A percentile compares a stretch with the other conserved stretches of the same genome.
Evolutionary conservation across 1,140 invertebrate genomes (phyloP).

Genomic region (Scylla paramamosain): DNA sequence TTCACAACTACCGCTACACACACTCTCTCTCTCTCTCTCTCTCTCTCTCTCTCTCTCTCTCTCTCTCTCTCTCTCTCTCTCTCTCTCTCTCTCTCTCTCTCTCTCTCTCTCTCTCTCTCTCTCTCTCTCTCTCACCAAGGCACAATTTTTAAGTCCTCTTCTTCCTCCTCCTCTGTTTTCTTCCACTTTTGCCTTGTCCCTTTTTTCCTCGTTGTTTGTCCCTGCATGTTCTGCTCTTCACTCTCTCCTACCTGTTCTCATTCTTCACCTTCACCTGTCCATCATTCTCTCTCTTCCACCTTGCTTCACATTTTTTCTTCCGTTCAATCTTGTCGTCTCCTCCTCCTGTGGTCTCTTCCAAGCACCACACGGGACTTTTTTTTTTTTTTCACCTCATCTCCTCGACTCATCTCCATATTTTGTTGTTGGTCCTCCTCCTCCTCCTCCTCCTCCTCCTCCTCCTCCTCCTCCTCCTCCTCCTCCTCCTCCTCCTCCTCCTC

Average conservation of each 20-base stretch:
- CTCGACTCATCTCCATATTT: not conserved
- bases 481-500: not conserved
- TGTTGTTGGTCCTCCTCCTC: not conserved
- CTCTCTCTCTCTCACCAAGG: too few relatives aligned
- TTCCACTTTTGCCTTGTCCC: too few relatives aligned
- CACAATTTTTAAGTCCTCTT: not conserved
- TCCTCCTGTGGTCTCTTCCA: not conserved
- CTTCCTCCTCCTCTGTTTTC: not conserved
- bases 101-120: too few relatives aligned
- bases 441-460: not conserved
- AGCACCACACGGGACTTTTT: not conserved
- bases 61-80: conserved; percentile 33
- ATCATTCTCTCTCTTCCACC: too few relatives aligned
- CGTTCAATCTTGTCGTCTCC: not conserved
- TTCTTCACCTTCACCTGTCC: not conserved
- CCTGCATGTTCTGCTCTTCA: not conserved
- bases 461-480: not conserved
- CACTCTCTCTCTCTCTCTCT: not conserved
- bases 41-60: conserved; percentile 29
- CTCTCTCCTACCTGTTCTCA: not conserved
- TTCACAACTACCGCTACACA: not conserved
- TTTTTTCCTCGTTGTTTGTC: too few relatives aligned
- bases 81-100: not conserved
- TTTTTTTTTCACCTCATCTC: conserved; percentile 14
- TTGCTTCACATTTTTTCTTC: not conserved